Conservation (phyloP, 2,797 vertebrate genomes). For the Poeciliopsis presidionis region DNA sequence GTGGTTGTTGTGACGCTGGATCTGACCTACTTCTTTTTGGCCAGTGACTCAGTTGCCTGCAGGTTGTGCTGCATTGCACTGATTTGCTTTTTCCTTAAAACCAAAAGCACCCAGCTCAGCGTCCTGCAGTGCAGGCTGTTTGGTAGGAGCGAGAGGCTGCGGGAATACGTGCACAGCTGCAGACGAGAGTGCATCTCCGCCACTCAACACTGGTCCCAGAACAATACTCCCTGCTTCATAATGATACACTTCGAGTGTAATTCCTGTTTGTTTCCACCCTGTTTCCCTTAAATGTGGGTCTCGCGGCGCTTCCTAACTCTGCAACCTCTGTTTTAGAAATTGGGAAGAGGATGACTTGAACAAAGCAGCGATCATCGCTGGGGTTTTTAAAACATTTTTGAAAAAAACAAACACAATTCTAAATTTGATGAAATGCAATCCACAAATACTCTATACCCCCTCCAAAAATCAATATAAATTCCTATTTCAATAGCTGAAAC, state of each 20-base stretch:
- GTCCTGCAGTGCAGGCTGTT: slow-evolving; percentile 41
- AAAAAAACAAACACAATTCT: neutral
- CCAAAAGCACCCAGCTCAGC: slow-evolving; percentile 34
- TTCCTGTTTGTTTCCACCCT: slow-evolving; percentile 18
- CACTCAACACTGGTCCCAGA: slow-evolving; percentile 31
- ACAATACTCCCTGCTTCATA: slow-evolving; percentile 4
- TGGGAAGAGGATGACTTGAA: neutral
- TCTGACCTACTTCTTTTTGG: slow-evolving; percentile 70
- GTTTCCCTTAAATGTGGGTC: slow-evolving; percentile 18
- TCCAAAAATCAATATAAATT: neutral
- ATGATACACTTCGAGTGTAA: slow-evolving; percentile 8
- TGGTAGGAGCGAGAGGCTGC: slow-evolving; percentile 36
- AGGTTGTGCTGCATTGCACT: slow-evolving; percentile 69
- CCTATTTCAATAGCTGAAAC: too few relatives aligned
- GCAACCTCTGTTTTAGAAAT: slow-evolving; percentile 4
- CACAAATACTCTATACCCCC: neutral
- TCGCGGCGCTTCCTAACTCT: slow-evolving; percentile 8
- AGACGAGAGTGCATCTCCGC: slow-evolving; percentile 29
- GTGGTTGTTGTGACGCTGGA: slow-evolving; percentile 52
- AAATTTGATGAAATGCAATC: neutral
- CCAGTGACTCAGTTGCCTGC: slow-evolving; percentile 60
- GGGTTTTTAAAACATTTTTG: neutral
- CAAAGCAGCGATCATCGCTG: neutral
- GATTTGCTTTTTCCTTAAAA: slow-evolving; percentile 49
- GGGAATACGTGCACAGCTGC: slow-evolving; percentile 54